These are phyloP conservation scores for Blera fallax DNA, from an alignment of 2,888 invertebrate species.

Conservation along the genomic window DNA sequence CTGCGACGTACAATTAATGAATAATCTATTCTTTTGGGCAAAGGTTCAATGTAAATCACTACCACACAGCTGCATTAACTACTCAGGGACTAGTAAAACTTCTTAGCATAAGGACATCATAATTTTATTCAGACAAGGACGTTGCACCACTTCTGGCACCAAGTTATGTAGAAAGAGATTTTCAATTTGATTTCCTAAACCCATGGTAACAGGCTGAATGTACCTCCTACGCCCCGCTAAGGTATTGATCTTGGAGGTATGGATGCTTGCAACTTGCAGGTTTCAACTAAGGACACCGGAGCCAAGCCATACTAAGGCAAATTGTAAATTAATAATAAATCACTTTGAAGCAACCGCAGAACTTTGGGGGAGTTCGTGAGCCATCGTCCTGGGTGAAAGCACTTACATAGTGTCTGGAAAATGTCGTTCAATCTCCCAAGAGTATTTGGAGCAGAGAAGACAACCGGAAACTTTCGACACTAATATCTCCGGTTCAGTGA, in stretches of 20 bases:
- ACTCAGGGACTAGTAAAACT: conserved; percentile 13
- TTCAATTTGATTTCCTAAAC: conserved; percentile 4
- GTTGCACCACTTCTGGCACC: neutral
- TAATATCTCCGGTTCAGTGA: conserved; percentile 49
- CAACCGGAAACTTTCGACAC: conserved; percentile 47
- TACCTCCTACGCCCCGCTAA: conserved; percentile 9
- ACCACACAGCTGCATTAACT: neutral
- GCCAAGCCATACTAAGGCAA: conserved; percentile 46
- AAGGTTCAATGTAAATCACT: neutral
- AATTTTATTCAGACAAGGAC: conserved; percentile 11
- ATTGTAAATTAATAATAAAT: conserved; percentile 70
- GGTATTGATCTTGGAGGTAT: conserved; percentile 27
- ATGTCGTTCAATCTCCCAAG: conserved; percentile 23
- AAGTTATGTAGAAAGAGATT: neutral
- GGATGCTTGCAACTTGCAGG: conserved; percentile 2
- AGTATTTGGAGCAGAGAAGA: conserved; percentile 13
- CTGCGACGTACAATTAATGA: conserved; percentile 8
- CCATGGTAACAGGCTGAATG: conserved; percentile 19
- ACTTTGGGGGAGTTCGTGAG: neutral
- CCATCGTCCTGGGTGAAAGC: neutral
- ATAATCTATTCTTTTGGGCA: neutral
- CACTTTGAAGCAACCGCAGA: conserved; percentile 51
- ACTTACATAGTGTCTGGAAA: neutral
- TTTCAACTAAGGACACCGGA: conserved; percentile 51
- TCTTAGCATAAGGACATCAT: conserved; percentile 9